Evolutionary conservation across 2,797 vertebrate genomes (phyloP), one percentile per base, ranked within the genome.

Genomic region (Leptoclinus maculatus): DNA sequence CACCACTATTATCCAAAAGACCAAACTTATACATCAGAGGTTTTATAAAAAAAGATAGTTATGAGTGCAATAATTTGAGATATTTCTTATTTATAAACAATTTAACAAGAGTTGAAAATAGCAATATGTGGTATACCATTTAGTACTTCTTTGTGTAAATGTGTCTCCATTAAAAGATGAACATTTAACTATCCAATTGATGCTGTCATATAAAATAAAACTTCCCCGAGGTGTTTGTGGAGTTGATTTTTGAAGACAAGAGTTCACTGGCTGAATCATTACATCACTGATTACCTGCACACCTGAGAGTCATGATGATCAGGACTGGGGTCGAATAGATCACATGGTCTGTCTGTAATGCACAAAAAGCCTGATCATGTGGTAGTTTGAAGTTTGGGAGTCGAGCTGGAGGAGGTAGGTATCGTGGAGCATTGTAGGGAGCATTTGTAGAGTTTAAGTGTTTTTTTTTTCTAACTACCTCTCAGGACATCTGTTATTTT

Each of bases 341-440:
- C 78, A 65, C n/a, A 12, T 71, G 83, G 83, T 58, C 5, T 32
- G 36, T 2, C 5, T 17, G 57, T 32, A 47, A 58, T 2, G 19
- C 57, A 83, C 49, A 91, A 89, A 91, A 86, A 25, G 34, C 47
- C 51, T 25, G 63, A 67, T n/a, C 64, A 60, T 0, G 1, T 2
- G 23, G 0, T 2, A 3, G 14, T 0, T 0, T 13, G 2, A 9
- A 3, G 36, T 76, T 82, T 82, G 57, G 65, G 39, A 54, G 57
- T 21, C 9, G 7, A 69, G 71, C 49, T 39, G 41, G 9, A 85
- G 88, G 86, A 85, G 88, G 86, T 87, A 77, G 84, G 88, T 77
- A 34, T 76, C 4, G 38, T 0, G 21, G 29, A 34, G 11, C 19
- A 10, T 17, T 12, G 51, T 14, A 29, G 4, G 29, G 3, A 6